Evolutionary conservation across 1,140 invertebrate genomes (phyloP), one percentile per base, ranked within the genome.

Genomic region (Psix sp.): DNA sequence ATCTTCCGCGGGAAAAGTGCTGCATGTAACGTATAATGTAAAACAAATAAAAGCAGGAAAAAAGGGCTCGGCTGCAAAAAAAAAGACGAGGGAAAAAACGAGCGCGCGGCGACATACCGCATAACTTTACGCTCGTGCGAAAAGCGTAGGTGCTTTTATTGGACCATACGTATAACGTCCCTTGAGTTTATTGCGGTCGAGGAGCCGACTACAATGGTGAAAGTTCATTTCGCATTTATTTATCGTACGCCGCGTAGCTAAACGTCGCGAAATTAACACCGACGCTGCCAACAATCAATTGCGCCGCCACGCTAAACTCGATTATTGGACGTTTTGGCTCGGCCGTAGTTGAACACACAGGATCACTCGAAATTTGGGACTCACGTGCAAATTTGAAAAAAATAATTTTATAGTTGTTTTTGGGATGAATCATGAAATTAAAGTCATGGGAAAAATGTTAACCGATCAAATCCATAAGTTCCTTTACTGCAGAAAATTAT

Each of bases 81-180:
- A 60, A 15, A 33, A 51, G 29, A 21, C 36, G 39, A 46, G 43
- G 17, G 29, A 60, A 52, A 74, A 74, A 76, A 43, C 48, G 65
- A 62, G 11, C 54, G 54, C 49, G 43, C 35, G n/a, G n/a, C 67
- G 67, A 74, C 72, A 72, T 68, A 59, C 67, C 72, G 65, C 71
- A 74, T 77, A 76, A 77, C 71, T 79, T 78, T 74, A 73, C 74
- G 63, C 74, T 68, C 68, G 63, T 59, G 59, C 57, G 51, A 56
- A 65, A 67, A 68, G 73, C 62, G 75, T 74, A 66, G 66, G 60
- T 68, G 74, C 66, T 77, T 79, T 79, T 77, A 79, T 79, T 77
- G 71, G 76, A 65, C 75, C 54, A 74, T 68, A 62, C 51, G 59
- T 74, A 67, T 68, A 52, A 66, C 77, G 67, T 75, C 71, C 65